A percentile compares a stretch with the other conserved stretches of the same genome.
phyloP scores from a whole-genome alignment of 2,888 invertebrate genomes.

The Ferdinandea cuprea region DNA sequence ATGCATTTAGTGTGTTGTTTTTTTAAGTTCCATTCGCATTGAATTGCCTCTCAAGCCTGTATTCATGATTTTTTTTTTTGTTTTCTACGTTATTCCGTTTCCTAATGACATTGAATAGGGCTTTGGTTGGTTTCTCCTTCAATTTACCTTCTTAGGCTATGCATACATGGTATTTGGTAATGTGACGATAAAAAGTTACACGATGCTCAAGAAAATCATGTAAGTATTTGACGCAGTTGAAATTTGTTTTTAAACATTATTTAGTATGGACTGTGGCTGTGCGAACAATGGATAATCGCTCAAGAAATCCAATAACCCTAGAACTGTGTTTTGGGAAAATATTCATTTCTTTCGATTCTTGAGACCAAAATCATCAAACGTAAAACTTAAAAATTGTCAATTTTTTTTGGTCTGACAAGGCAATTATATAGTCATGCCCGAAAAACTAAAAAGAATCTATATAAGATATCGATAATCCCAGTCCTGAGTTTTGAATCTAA shows the following conservation, averaged over 20 bases:
- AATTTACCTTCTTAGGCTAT: conserved; percentile 23
- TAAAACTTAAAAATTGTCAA: too few relatives aligned
- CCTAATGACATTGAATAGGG: conserved; percentile 56
- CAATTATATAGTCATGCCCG: too few relatives aligned
- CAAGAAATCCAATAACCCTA: too few relatives aligned
- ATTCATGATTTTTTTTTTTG: conserved; percentile 50
- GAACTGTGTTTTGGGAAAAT: too few relatives aligned
- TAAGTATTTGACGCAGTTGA: conserved; percentile 5
- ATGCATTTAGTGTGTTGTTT: conserved; percentile 30
- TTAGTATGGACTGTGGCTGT: too few relatives aligned
- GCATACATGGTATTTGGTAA: conserved; percentile 3
- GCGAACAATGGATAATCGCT: too few relatives aligned
- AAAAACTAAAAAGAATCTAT: too few relatives aligned
- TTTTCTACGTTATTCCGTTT: conserved; percentile 35
- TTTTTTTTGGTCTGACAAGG: too few relatives aligned
- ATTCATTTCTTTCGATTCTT: too few relatives aligned
- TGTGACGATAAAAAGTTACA: conserved; percentile 6
- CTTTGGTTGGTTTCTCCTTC: conserved; percentile 42
- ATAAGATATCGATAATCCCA: too few relatives aligned
- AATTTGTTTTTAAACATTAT: background rate
- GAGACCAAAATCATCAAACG: too few relatives aligned
- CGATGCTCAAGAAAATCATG: conserved; percentile 5
- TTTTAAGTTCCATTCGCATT: conserved; percentile 18
- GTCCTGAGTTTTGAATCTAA: too few relatives aligned
- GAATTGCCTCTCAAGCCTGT: conserved; percentile 19